Conservation (phyloP, 2,797 vertebrate genomes). For the Arctocebus calabarensis region DNA sequence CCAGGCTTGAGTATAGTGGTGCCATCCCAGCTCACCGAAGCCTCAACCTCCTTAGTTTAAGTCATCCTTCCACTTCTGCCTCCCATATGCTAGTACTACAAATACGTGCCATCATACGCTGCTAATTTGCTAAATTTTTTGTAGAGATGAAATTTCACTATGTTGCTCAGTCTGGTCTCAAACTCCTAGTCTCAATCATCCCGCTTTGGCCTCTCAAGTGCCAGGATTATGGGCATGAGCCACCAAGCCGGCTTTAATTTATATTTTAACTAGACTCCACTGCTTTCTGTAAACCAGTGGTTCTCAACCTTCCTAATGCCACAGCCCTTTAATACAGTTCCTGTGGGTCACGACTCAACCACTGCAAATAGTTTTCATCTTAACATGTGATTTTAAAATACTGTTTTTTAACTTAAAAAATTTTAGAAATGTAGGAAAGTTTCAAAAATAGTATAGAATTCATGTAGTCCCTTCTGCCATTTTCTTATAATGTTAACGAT, state of each 20-base stretch:
- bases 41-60: background rate
- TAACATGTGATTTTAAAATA: slow-evolving; percentile 45
- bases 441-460: slow-evolving; percentile 15
- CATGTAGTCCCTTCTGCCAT: background rate
- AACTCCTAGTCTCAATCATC: background rate
- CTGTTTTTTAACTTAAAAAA: background rate
- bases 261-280: slow-evolving; percentile 40
- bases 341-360: no score
- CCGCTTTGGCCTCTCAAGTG: background rate
- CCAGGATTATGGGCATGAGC: background rate
- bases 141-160: background rate
- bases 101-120: background rate
- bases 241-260: background rate
- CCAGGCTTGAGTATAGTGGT: no score
- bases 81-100: background rate
- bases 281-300: slow-evolving; percentile 23
- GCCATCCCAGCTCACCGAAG: background rate
- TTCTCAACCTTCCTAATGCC: no score
- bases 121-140: background rate
- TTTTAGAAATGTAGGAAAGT: slow-evolving; percentile 16
- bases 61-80: background rate
- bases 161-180: background rate
- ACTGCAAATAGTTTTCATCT: slow-evolving; percentile 21
- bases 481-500: slow-evolving; percentile 32
- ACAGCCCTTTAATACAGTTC: no score